Evolutionary conservation across 2,888 invertebrate genomes (phyloP), one percentile per base, ranked within the genome.

Genomic region (Tubulanus polymorphus): DNA sequence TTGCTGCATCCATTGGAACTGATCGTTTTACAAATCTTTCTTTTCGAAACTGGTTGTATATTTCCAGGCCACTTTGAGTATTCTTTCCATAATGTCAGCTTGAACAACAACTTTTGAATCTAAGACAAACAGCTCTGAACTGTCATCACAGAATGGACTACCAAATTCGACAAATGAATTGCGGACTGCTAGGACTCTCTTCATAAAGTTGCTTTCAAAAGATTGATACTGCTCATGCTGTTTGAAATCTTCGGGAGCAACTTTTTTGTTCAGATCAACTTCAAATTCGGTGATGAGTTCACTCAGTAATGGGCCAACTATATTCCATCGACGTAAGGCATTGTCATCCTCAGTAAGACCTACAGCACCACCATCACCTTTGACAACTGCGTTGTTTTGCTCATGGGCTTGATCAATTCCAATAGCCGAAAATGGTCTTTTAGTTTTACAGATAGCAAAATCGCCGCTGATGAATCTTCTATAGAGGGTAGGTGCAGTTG

Each of bases 371-470:
- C 49, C 50, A 51, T 52, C 54, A n/a, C 54, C 37, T 35, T 54
- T 54, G 29, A 32, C 23, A 10, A 27, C 26, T n/a, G 32, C 41
- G 27, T 55, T 55, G 18, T 55, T 54, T 28, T 55, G 54, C 46
- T 55, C 55, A 41, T 55, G 46, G 5, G 46, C 55, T 15, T 55
- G 55, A 30, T 55, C 54, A 32, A 54, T 54, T 23, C 35, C 54
- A 29, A 54, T 52, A 6, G 54, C 23, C 10, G 50, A 54, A 47
- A 57, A 57, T 15, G 15, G n/a, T 18, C 37, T n/a, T 6, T n/a
- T 25, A 29, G 51, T 57, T 32, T 57, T 56, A 35, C 51, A 26
- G 18, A 56, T 55, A 18, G 51, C 51, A 47, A 57, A 57, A 18
- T 30, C 37, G 2, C 56, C 55, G n/a, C 35, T 12, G n/a, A 37